These are phyloP conservation scores for Halictus rubicundus DNA, from an alignment of 1,140 invertebrate species.

Conservation along the genomic window DNA sequence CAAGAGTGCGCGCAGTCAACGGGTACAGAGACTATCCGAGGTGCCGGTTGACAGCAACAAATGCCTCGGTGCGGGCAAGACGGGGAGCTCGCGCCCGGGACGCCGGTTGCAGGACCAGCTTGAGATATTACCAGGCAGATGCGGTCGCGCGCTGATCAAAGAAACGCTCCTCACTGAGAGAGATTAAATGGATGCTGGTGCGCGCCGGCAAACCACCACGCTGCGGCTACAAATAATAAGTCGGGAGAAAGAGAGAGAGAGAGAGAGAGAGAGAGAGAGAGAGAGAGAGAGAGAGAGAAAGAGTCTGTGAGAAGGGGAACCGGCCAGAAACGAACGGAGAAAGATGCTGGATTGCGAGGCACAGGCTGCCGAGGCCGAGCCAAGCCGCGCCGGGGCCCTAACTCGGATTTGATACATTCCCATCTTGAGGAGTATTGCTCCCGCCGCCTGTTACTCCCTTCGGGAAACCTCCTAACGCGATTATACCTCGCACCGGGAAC, in stretches of 20 bases:
- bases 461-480: conserved; percentile 71
- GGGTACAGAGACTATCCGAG: conserved; percentile 63
- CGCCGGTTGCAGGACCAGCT: conserved; percentile 73
- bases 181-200: conserved; percentile 80
- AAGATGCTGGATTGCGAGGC: conserved; percentile 33
- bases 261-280: conserved; percentile 29
- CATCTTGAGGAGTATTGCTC: conserved; percentile 62
- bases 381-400: conserved; percentile 57
- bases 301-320: conserved; percentile 1
- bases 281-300: not conserved
- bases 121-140: conserved; percentile 80
- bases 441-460: conserved; percentile 29
- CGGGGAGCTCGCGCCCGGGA: conserved; percentile 76
- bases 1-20: conserved; percentile 53
- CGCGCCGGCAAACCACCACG: conserved; percentile 70
- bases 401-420: conserved; percentile 75
- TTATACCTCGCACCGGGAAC: conserved; percentile 53
- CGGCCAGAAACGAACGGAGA: not conserved
- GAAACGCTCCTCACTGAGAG: conserved; percentile 78
- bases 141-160: conserved; percentile 80
- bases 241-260: conserved; percentile 45
- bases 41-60: conserved; percentile 77
- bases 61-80: conserved; percentile 76
- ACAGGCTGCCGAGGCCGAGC: conserved; percentile 16
- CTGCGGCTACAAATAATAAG: conserved; percentile 78